A percentile compares a stretch with the other conserved stretches of the same genome.
Evolutionary conservation across 2,888 invertebrate species (phyloP).

Genomic region (Candidula unifasciata): DNA sequence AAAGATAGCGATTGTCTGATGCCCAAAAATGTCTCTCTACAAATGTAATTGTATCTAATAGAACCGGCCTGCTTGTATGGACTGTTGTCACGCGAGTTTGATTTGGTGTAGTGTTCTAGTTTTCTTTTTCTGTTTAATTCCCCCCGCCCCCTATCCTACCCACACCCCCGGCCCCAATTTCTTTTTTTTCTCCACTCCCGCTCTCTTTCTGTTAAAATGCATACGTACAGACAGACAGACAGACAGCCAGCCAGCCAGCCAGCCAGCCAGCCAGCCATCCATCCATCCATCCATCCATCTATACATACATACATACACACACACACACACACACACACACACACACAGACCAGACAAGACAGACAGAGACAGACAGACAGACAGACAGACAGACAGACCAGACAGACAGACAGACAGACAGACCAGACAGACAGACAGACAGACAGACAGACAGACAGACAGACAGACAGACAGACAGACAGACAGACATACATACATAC

Average conservation of each 20-base stretch:
- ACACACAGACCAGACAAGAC: background rate
- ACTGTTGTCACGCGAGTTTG: background rate
- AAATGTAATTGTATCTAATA: background rate
- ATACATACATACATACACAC: background rate
- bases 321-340: background rate
- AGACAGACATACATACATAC: background rate
- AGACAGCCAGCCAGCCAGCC: too few species aligned
- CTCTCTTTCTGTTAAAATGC: background rate
- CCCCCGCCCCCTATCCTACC: background rate
- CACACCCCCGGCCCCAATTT: background rate
- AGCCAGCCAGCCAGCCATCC: too few species aligned
- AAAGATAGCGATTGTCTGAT: background rate
- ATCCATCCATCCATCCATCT: background rate
- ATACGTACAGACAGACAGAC: too few species aligned
- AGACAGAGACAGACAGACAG: background rate
- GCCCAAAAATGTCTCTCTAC: background rate
- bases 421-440: background rate
- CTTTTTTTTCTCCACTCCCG: background rate
- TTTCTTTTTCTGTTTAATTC: background rate
- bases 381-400: background rate
- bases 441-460: too few species aligned
- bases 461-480: too few species aligned
- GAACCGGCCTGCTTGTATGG: background rate
- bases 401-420: constrained; percentile 14
- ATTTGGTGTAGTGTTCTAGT: background rate